Evolutionary conservation across 2,113 vertebrate genomes (phyloP).

Genomic region (Pelecanus crispus): DNA sequence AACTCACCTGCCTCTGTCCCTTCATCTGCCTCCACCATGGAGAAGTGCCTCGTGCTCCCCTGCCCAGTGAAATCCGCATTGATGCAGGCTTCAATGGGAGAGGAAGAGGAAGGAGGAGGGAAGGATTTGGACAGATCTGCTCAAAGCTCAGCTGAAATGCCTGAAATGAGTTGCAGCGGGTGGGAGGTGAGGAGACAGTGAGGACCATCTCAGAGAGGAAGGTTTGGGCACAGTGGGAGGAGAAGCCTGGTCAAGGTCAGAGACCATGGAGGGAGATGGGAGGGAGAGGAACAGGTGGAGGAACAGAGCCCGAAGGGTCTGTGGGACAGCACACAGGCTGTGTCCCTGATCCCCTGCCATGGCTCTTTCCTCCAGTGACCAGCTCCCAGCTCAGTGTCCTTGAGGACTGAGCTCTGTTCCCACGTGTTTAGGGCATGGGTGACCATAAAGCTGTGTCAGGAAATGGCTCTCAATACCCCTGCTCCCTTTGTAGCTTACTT

Average conservation of each 20-base stretch:
- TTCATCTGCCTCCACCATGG: neutral
- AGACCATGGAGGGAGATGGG: neutral
- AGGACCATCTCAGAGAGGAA: neutral
- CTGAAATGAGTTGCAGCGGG: neutral
- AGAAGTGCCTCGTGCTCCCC: fast-evolving
- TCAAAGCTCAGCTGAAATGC: neutral
- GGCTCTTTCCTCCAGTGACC: neutral
- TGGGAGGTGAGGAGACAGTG: neutral
- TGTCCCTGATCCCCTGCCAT: neutral
- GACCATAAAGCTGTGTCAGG: neutral
- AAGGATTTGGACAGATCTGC: neutral
- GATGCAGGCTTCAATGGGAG: neutral
- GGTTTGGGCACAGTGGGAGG: neutral
- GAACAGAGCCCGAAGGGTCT: neutral
- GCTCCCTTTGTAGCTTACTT: neutral
- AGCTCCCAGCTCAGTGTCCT: neutral
- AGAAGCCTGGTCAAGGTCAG: neutral
- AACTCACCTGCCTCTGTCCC: neutral
- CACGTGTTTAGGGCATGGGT: slow-evolving; percentile 24
- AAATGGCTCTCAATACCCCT: neutral
- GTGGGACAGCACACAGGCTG: neutral
- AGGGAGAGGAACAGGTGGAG: neutral
- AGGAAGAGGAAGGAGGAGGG: neutral
- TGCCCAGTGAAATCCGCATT: neutral
- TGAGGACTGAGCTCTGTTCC: neutral